Evolutionary conservation across 30 jellyfish, hydroid and myxozoan genomes (phyloP).

Genomic region (Turritopsis rubra): DNA sequence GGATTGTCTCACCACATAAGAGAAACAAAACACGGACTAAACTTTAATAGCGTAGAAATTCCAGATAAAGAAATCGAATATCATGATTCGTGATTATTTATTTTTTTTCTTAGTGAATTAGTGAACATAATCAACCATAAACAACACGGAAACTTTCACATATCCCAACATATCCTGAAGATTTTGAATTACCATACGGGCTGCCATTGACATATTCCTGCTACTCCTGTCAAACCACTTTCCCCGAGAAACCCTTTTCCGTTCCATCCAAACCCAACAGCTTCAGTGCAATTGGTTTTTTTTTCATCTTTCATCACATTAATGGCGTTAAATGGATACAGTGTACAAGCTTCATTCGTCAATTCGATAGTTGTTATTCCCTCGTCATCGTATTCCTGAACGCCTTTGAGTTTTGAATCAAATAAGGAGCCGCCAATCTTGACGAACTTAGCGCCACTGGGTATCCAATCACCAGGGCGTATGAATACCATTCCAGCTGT

Average conservation of each 20-base stretch:
- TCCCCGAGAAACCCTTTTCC: slow-evolving; percentile 19
- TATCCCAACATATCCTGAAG: too few species aligned
- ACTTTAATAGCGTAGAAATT: too few species aligned
- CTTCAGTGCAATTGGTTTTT: slow-evolving; percentile 4
- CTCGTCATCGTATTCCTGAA: not conserved
- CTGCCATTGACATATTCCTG: slow-evolving; percentile 18
- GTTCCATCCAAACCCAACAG: slow-evolving; percentile 17
- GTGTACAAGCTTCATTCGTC: not conserved
- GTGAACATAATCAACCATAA: too few species aligned
- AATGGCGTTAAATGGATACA: not conserved
- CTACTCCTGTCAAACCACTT: slow-evolving; percentile 9
- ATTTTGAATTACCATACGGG: slow-evolving; percentile 29
- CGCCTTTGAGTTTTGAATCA: not conserved
- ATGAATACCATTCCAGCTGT: slow-evolving; percentile 18
- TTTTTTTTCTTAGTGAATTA: too few species aligned
- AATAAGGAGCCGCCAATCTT: slow-evolving; percentile 8
- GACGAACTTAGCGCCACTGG: not conserved
- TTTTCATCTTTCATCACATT: not conserved
- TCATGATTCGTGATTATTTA: too few species aligned
- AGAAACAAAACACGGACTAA: too few species aligned
- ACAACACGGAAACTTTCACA: too few species aligned
- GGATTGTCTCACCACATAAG: too few species aligned
- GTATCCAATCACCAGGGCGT: slow-evolving; percentile 25
- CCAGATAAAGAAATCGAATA: too few species aligned
- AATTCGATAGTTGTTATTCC: slow-evolving; percentile 7